Conservation (phyloP, 2,113 vertebrate species). For the Bubo bubo region DNA sequence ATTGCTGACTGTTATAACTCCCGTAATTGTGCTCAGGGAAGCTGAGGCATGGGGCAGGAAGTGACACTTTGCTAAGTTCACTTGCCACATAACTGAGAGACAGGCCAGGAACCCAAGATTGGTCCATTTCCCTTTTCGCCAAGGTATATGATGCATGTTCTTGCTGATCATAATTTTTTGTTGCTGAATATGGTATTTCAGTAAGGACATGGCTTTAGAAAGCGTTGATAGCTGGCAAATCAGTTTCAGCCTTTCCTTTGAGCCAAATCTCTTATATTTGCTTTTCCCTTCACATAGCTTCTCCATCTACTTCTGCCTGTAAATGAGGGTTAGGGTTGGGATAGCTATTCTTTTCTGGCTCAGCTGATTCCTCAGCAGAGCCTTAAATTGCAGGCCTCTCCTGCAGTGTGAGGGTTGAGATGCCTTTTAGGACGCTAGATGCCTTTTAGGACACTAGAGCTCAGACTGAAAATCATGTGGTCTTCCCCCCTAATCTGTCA, state of each 20-base stretch:
- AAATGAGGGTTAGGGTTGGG: not conserved
- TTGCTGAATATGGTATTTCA: not conserved
- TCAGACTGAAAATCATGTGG: not conserved
- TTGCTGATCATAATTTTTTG: not conserved
- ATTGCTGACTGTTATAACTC: not conserved
- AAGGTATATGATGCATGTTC: not conserved
- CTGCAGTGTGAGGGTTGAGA: not conserved
- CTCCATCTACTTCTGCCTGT: not conserved
- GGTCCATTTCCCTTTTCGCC: not conserved
- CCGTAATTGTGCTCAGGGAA: not conserved
- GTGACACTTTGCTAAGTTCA: accelerated
- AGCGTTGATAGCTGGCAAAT: not conserved
- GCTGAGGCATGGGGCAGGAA: not conserved
- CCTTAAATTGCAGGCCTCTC: not conserved
- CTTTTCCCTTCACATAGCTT: not conserved
- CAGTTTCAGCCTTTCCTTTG: not conserved
- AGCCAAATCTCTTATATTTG: not conserved
- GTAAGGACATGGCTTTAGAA: not conserved
- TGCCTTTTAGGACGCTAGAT: not conserved
- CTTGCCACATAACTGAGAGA: not conserved
- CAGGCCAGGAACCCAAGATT: not conserved
- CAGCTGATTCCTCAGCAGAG: not conserved
- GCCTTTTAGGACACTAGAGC: not conserved
- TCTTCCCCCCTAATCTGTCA: not conserved
- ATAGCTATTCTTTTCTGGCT: not conserved